Evolutionary conservation across 2,797 vertebrate species (phyloP), one percentile per base, ranked within the genome.

Genomic region (Cyclopterus lumpus): DNA sequence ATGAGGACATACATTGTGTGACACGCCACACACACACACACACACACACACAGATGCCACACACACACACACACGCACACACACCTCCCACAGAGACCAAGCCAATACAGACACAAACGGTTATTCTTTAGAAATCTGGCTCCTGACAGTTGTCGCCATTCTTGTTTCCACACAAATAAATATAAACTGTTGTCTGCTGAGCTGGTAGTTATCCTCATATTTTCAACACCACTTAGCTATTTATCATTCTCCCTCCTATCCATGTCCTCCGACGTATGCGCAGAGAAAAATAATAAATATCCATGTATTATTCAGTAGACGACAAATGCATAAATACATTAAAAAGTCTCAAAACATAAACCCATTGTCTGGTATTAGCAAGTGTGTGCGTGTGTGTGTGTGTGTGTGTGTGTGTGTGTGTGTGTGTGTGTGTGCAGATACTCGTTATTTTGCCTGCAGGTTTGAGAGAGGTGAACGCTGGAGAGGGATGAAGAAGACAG

Each of bases 321-420:
- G 73, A 82, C 82, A 92, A 90, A 92, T 82, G 88, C 89, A 93
- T 93, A 91, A 92, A 94, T 90, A 89, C 90, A 94, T 93, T 89
- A 91, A 88, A 91, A 90, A 86, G 89, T 90, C 88, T 90, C 74
- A 88, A 91, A 93, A 89, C 71, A 77, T 79, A 77, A 63, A 77
- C 67, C 78, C 79, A 78, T 86, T 81, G 79, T 85, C 72, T 74
- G 44, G 70, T 75, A 81, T 77, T 86, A 86, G 53, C 71, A 73
- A 77, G 81, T 78, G 55, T 80, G 62, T 79, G 67, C 72, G 58
- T 72, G 36, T 73, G 34, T 46, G 64, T 57, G 62, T 44, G 28
- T 30, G 67, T 55, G 30, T 40, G 24, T 64, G 40, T 15, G 60
- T 57, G 42, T 11, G 8, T 5, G 18, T 53, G 53, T 71, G 63